Conservation (phyloP, 2,113 vertebrate species). For the Perca flavescens region DNA sequence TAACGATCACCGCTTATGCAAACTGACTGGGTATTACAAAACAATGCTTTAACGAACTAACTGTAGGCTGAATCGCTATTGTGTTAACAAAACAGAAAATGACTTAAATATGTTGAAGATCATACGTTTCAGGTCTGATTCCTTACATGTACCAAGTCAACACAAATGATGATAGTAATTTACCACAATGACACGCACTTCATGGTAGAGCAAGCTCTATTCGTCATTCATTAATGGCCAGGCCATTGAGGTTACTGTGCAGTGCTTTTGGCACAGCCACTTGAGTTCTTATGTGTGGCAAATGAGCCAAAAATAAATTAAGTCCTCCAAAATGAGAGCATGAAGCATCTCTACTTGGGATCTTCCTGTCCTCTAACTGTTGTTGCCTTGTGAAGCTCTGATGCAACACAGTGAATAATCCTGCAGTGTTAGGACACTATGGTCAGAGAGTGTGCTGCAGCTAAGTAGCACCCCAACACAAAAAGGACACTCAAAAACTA, state of each 20-base stretch:
- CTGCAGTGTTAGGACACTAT: conserved; percentile 25
- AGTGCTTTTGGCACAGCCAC: conserved; percentile 53
- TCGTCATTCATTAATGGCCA: conserved; percentile 54
- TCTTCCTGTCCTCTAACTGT: conserved; percentile 55
- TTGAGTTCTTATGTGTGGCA: conserved; percentile 40
- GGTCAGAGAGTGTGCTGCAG: neutral
- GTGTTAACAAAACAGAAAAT: neutral
- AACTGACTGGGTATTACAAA: neutral
- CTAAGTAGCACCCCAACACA: neutral
- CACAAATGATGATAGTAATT: neutral
- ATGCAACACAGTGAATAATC: conserved; percentile 42
- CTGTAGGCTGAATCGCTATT: neutral
- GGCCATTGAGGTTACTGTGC: conserved; percentile 51
- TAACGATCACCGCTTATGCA: neutral
- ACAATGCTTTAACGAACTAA: neutral
- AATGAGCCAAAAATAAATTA: conserved; percentile 69
- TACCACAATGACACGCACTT: conserved; percentile 12
- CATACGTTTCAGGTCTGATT: neutral
- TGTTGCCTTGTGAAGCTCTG: conserved; percentile 43
- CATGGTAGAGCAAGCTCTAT: conserved; percentile 19
- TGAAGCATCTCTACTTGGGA: conserved; percentile 54
- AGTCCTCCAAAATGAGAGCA: conserved; percentile 60
- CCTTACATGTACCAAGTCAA: neutral
- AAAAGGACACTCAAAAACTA: conserved; percentile 1
- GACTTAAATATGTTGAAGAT: neutral